phyloP scores from a whole-genome alignment of 2,797 vertebrate genomes.

The Atherinosoma microstoma region DNA sequence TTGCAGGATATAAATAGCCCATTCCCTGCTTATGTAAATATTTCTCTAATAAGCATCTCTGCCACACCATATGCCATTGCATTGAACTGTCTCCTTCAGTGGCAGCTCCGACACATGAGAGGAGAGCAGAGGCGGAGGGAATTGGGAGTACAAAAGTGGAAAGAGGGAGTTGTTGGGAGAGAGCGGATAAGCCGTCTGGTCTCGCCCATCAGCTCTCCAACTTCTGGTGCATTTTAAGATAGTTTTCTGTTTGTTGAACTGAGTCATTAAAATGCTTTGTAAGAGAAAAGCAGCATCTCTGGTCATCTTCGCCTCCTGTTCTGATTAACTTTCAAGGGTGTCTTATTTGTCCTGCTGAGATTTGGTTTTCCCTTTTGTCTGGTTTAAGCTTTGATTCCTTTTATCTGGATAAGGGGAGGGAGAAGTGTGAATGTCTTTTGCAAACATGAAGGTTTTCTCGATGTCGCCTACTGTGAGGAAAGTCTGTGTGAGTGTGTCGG shows the following conservation, averaged over 20 bases:
- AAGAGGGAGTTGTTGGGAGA: slow-evolving; percentile 17
- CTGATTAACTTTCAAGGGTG: slow-evolving; percentile 27
- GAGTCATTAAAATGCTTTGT: slow-evolving; percentile 26
- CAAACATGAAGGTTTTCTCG: slow-evolving; percentile 73
- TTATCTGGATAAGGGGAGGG: slow-evolving; percentile 14
- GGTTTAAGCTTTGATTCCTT: slow-evolving; percentile 35
- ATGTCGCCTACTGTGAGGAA: slow-evolving; percentile 42
- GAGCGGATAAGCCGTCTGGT: slow-evolving; percentile 26
- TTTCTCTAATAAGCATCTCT: slow-evolving; percentile 40
- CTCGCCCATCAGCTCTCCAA: slow-evolving; percentile 14
- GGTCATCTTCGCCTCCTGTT: slow-evolving; percentile 2
- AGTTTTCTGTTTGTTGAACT: slow-evolving; percentile 18
- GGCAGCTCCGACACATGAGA: slow-evolving; percentile 1
- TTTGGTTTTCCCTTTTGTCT: slow-evolving; percentile 40
- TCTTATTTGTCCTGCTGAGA: slow-evolving; percentile 11
- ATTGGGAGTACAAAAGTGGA: slow-evolving; percentile 7
- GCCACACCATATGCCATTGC: slow-evolving; percentile 23
- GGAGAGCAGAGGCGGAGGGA: neutral
- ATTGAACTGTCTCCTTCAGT: slow-evolving; percentile 28
- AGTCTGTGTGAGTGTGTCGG: slow-evolving; percentile 20
- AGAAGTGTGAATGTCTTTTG: slow-evolving; percentile 29
- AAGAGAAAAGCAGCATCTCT: slow-evolving; percentile 27
- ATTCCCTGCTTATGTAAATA: slow-evolving; percentile 46
- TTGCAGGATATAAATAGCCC: slow-evolving; percentile 52
- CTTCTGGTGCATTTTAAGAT: slow-evolving; percentile 7